Evolutionary conservation across 2,797 vertebrate genomes (phyloP), one percentile per base, ranked within the genome.

Genomic region (Sebastes itinus): DNA sequence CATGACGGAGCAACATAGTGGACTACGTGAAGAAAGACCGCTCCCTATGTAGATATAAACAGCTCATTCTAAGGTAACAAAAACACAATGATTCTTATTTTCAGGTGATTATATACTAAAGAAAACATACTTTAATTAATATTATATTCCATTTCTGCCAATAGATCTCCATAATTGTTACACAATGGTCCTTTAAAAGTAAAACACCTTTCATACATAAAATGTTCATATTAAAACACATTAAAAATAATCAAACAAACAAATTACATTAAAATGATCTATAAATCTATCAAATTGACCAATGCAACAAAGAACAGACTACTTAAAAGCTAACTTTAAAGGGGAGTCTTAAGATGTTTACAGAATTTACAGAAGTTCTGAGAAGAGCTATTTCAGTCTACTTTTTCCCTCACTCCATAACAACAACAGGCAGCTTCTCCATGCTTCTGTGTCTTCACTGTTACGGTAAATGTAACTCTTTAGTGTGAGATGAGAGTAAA

Each of bases 1-100:
- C 0, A 42, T 42, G 1, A 0, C 35, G 12, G 4, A 0, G 1
- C 13, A 42, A 42, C 38, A 42, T 42, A 0, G 38, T 0, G 13
- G 38, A 42, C 0, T 42, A 0, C 38, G 13, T 42, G 38, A 14
- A 42, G 38, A 38, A 28, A 28, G 33, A 27, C 35, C 5, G 38
- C 38, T 42, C 38, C 0, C 38, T 14, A 42, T 42, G 13, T 42
- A 42, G 38, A 42, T 42, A 42, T 42, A 42, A 14, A 42, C 0
- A 13, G 12, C 13, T 42, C 38, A 42, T 42, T 42, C 38, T 14
- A 38, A 0, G 35, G 13, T 0, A 38, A 38, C 35, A 14, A 38
- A 38, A 38, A 0, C 12, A 14, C 0, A 38, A 0, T 38, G 38
- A 42, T 42, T 16, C 38, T 42, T 14, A 42, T 14, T 42, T 42